A percentile compares a stretch with the other conserved stretches of the same genome.
phyloP scores from a whole-genome alignment of 2,113 vertebrate species.

The Tachysurus vachellii region DNA sequence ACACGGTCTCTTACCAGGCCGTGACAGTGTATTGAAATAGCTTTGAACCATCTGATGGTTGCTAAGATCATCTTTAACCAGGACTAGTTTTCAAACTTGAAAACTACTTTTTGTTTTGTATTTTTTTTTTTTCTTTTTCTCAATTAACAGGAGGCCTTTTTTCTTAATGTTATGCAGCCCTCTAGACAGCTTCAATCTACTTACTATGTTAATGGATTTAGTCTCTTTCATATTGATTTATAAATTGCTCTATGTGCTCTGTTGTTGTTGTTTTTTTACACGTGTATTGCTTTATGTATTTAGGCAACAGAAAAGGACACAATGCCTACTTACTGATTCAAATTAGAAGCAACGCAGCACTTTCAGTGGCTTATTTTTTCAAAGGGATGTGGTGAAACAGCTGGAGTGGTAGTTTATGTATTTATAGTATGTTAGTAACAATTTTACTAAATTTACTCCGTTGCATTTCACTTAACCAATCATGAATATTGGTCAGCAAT shows the following conservation, averaged over 20 bases:
- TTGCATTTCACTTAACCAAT: neutral
- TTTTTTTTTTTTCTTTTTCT: slow-evolving; percentile 60
- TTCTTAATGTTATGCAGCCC: neutral
- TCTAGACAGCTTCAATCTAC: neutral
- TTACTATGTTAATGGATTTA: neutral
- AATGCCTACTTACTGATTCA: neutral
- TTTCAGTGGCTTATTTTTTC: neutral
- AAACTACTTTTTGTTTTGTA: too few species aligned
- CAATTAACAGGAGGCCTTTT: neutral
- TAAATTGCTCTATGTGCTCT: neutral
- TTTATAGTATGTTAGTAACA: neutral
- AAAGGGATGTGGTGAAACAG: neutral
- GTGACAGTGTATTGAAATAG: slow-evolving; percentile 1
- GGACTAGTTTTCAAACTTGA: neutral
- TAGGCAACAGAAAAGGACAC: neutral
- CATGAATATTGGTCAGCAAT: neutral
- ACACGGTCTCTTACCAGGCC: slow-evolving; percentile 2
- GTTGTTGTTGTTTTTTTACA: neutral
- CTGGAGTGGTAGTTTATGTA: neutral
- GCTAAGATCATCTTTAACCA: neutral
- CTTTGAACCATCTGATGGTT: neutral
- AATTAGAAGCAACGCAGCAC: neutral
- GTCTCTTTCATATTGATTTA: neutral
- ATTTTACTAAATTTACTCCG: neutral
- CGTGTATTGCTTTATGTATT: neutral